Evolutionary conservation across 2,888 invertebrate species (phyloP).

Genomic region (Lissocephala sabroskyi): DNA sequence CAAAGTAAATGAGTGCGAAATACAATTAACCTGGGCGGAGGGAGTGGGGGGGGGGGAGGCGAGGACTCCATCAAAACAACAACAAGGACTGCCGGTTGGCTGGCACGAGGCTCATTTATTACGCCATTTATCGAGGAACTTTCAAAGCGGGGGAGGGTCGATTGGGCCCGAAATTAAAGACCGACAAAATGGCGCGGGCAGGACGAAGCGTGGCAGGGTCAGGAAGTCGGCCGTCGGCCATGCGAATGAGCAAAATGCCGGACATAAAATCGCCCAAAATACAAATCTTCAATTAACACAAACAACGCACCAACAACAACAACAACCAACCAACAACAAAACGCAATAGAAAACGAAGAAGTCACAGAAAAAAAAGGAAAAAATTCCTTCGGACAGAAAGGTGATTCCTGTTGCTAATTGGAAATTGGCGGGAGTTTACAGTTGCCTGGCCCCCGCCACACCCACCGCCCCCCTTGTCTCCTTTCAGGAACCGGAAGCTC

Average conservation of each 20-base stretch:
- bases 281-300: conserved; percentile 60
- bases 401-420: conserved; percentile 62
- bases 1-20: conserved; percentile 51
- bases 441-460: too few relatives aligned
- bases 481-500: too few relatives aligned
- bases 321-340: conserved; percentile 4
- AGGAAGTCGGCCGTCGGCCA: neutral
- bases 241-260: conserved; percentile 6
- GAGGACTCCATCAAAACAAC: too few relatives aligned
- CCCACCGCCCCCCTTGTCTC: too few relatives aligned
- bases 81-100: too few relatives aligned
- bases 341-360: neutral
- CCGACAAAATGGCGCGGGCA: too few relatives aligned
- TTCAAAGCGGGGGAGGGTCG: neutral
- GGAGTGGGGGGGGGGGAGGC: too few relatives aligned
- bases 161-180: conserved; percentile 15
- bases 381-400: conserved; percentile 29
- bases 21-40: conserved; percentile 58
- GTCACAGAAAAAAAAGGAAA: conserved; percentile 2
- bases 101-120: conserved; percentile 34
- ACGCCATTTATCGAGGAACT: conserved; percentile 37
- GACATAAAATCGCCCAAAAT: conserved; percentile 49
- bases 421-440: conserved; percentile 43
- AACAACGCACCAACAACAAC: conserved; percentile 19
- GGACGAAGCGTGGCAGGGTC: too few relatives aligned